A percentile compares a stretch with the other conserved stretches of the same genome.
Evolutionary conservation across 2,113 vertebrate genomes (phyloP).

Genomic region (Genyomyrus donnyi): DNA sequence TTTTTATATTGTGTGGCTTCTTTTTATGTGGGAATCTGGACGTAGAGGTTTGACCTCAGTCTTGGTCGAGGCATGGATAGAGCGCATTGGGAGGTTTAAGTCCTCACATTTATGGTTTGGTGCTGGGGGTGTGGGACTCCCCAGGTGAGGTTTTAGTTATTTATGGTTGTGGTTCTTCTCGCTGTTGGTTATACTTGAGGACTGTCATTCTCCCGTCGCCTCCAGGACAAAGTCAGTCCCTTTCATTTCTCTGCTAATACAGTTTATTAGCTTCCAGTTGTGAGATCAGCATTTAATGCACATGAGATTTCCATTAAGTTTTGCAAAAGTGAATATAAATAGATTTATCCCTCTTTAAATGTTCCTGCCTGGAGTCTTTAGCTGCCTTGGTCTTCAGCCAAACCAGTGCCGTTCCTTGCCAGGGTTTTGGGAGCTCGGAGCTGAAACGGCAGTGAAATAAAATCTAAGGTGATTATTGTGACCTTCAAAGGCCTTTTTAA

Average conservation of each 20-base stretch:
- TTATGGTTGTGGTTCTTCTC: not conserved
- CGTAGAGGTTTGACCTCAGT: not conserved
- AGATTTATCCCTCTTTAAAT: constrained; percentile 11
- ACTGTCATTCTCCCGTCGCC: not conserved
- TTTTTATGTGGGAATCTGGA: not conserved
- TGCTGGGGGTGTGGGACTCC: not conserved
- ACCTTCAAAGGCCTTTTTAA: not conserved
- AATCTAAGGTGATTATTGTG: not conserved
- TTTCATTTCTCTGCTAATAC: not conserved
- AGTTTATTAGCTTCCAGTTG: not conserved
- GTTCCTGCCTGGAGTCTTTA: not conserved
- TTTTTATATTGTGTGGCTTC: not conserved
- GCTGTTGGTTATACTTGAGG: not conserved
- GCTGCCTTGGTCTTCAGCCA: not conserved
- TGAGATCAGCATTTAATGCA: not conserved
- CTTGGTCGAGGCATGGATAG: not conserved
- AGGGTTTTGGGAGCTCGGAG: not conserved
- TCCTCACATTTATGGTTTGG: not conserved
- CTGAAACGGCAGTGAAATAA: not conserved
- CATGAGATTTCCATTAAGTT: not conserved
- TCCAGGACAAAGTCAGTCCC: not conserved
- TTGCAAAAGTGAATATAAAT: not conserved
- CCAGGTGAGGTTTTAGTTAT: not conserved
- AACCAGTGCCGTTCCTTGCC: not conserved
- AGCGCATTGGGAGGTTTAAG: not conserved